phyloP scores from a whole-genome alignment of 2,113 vertebrate genomes.

The Microtus pennsylvanicus region DNA sequence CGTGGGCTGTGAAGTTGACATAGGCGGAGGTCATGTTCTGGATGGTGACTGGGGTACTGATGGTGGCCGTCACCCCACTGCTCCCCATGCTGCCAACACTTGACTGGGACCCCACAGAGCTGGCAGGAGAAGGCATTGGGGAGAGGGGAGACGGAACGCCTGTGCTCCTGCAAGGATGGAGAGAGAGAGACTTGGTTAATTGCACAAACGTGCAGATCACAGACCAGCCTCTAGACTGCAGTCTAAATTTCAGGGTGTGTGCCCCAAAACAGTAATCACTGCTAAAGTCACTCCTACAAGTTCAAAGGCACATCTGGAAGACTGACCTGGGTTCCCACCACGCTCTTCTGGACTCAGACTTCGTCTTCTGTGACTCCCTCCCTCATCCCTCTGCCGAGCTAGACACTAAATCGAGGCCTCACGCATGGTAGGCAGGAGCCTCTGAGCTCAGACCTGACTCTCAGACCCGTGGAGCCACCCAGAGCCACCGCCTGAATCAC shows the following conservation, averaged over 20 bases:
- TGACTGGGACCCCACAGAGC: slow-evolving; percentile 86
- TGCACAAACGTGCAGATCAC: background rate
- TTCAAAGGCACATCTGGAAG: background rate
- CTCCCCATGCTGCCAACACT: slow-evolving; percentile 81
- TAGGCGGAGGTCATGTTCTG: slow-evolving; percentile 92
- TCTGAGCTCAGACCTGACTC: background rate
- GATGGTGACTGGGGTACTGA: slow-evolving; percentile 89
- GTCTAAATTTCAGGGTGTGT: background rate
- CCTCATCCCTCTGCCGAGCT: background rate
- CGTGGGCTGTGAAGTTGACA: slow-evolving; percentile 93
- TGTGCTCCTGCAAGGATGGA: slow-evolving; percentile 85
- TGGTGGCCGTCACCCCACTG: slow-evolving; percentile 71
- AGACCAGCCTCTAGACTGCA: background rate
- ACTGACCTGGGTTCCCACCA: no score
- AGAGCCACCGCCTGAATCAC: no score
- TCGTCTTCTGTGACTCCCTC: no score
- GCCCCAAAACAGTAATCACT: background rate
- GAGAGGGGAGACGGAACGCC: slow-evolving; percentile 89
- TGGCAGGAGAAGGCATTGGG: slow-evolving; percentile 90
- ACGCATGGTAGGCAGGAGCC: no score
- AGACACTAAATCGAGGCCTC: background rate
- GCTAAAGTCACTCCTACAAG: background rate
- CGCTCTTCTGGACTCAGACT: no score
- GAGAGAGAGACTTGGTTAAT: background rate
- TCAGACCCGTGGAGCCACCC: background rate